Conservation (phyloP, 2,113 vertebrate genomes). For the Okapia johnstoni region DNA sequence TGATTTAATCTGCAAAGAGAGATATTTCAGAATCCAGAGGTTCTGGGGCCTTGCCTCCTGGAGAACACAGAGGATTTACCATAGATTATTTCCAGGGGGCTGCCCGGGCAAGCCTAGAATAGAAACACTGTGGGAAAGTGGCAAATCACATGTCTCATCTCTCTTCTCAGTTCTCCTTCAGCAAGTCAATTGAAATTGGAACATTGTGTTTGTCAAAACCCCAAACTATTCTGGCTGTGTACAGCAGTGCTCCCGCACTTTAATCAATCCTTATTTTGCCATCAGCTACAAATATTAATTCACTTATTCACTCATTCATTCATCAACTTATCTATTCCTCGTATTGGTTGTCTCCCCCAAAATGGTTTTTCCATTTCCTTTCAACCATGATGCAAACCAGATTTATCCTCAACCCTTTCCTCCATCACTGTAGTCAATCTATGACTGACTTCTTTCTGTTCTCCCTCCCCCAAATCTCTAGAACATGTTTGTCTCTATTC, state of each 20-base stretch:
- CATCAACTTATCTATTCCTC: not conserved
- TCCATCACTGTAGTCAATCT: fast-evolving
- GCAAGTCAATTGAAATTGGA: not conserved
- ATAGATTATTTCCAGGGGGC: not conserved
- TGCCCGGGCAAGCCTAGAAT: not conserved
- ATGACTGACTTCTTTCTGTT: fast-evolving
- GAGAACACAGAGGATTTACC: not conserved
- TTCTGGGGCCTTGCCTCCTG: not conserved
- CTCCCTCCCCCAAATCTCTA: not conserved
- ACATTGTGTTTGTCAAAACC: not conserved
- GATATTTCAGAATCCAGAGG: not conserved
- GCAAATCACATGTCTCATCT: not conserved
- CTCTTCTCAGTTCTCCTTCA: not conserved
- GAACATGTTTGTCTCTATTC: not conserved
- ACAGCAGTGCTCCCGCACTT: not conserved
- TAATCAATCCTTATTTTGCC: not conserved
- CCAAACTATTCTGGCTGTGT: not conserved
- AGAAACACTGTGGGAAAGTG: not conserved
- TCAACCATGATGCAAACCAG: fast-evolving
- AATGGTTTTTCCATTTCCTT: not conserved
- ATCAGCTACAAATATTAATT: not conserved
- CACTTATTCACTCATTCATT: not conserved
- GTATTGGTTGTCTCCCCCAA: fast-evolving
- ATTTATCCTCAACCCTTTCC: too few species aligned
- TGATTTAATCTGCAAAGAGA: not conserved